A percentile compares a stretch with the other conserved stretches of the same genome.
Conservation (phyloP, 2,113 vertebrate species). For the Austrofundulus limnaeus region DNA sequence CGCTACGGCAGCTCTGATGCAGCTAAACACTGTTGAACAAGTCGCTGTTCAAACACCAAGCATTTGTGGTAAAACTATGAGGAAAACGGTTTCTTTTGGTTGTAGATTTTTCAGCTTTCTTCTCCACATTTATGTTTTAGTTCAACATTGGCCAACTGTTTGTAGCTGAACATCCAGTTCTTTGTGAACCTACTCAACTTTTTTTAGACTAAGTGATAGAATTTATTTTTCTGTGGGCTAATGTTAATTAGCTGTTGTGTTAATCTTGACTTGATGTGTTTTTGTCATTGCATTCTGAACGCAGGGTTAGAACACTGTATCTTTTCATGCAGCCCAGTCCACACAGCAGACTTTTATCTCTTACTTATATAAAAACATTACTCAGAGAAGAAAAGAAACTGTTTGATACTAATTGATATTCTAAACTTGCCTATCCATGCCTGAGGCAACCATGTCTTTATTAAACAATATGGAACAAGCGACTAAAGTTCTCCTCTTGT, state of each 20-base stretch:
- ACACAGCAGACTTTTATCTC: conserved; percentile 49
- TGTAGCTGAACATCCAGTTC: conserved; percentile 2
- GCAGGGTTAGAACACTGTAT: too few relatives aligned
- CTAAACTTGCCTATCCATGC: conserved; percentile 64
- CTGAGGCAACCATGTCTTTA: conserved; percentile 59
- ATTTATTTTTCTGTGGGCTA: too few relatives aligned
- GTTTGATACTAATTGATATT: conserved; percentile 76
- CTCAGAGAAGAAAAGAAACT: conserved; percentile 53
- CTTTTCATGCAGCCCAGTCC: conserved; percentile 7
- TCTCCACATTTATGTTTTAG: conserved; percentile 15
- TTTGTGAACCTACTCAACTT: too few relatives aligned
- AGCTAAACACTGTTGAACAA: neutral
- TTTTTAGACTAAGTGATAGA: too few relatives aligned
- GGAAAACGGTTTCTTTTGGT: neutral
- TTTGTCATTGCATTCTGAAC: too few relatives aligned
- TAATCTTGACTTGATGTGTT: too few relatives aligned
- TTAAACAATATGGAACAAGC: conserved; percentile 64
- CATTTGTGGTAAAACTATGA: neutral
- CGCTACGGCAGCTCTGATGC: neutral
- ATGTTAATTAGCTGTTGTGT: too few relatives aligned
- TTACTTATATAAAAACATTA: conserved; percentile 28
- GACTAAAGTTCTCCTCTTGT: conserved; percentile 67
- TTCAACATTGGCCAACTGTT: conserved; percentile 35
- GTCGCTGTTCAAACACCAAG: conserved; percentile 6
- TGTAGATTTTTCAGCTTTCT: conserved; percentile 1